Percentiles rank a stretch among this genome's conserved stretches.
phyloP scores from a whole-genome alignment of 2,113 vertebrate species.

The Neogobius melanostomus region DNA sequence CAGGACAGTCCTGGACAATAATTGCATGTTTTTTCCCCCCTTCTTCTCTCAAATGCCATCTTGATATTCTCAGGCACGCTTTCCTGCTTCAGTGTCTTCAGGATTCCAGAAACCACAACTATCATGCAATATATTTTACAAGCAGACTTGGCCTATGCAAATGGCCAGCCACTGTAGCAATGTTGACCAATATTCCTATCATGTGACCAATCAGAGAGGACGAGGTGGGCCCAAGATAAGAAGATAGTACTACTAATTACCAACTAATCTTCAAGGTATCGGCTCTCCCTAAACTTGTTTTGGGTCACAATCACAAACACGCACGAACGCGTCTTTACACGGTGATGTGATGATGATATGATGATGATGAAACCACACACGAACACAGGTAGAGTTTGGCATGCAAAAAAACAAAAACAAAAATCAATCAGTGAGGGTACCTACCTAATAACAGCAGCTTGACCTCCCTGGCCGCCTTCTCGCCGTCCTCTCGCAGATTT shows the following conservation, averaged over 20 bases:
- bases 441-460: conserved; percentile 91
- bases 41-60: conserved; percentile 1
- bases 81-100: background rate
- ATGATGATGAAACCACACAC: background rate
- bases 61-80: background rate
- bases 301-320: background rate
- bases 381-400: background rate
- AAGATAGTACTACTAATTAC: too few species aligned
- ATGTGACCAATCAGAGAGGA: conserved; percentile 4
- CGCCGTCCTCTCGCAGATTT: conserved; percentile 93
- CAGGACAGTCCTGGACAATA: background rate
- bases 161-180: background rate
- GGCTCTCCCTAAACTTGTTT: background rate
- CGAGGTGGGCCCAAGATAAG: conserved; percentile 5
- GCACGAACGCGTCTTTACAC: background rate
- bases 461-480: conserved; percentile 94
- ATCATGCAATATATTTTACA: background rate
- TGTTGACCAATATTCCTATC: background rate
- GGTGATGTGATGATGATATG: too few species aligned
- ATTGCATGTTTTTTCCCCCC: background rate
- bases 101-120: background rate
- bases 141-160: background rate
- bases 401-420: background rate
- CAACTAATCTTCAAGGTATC: background rate
- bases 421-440: conserved; percentile 33